Base-by-base conservation (phyloP, 2,888 invertebrate species). In the Mycalesis mineus region DNA sequence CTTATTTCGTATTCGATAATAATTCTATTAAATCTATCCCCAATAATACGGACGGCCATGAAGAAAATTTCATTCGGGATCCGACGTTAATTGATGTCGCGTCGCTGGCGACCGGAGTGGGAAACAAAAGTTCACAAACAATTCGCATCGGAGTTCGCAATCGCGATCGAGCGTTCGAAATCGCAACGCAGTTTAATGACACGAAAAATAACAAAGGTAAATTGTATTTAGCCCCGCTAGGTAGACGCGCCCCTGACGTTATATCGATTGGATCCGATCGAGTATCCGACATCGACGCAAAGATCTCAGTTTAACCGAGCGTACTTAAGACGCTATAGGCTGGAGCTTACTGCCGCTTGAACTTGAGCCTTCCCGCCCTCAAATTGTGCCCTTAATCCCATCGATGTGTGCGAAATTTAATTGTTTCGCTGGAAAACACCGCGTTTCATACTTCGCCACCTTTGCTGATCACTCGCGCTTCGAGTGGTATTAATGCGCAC, bases 181-280 rank as follows among this genome's bases (percentile, higher is more conserved):
- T 88, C 87, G 85, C 87, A 82, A 87, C 88, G 86, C 85, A 88
- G 87, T 88, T 89, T 88, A 89, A 89, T 89, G 89, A 89, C 86
- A 88, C 88, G 89, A 89, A 88, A 89, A 89, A 89, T 89, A 89
- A 89, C 89, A 88, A 88, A 88, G 88, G 89, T 88, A 88, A 89
- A 89, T 89, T 89, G 88, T 88, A 88, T 88, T 88, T 85, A 88
- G 83, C 82, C 80, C 78, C 77, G 74, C 75, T 80, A 81, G 77
- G 82, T 82, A 82, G 82, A 82, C 81, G 77, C 77, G 73, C 78
- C 79, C 81, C 74, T 73, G 68, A 69, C 74, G 74, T 73, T 73
- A 80, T 84, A 88, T 86, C 79, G 86, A 88, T 81, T 70, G 68
- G 63, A 64, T 66, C 69, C 71, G 69, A 80, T 80, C 79, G 77